Evolutionary conservation across 2,888 invertebrate species (phyloP), one percentile per base, ranked within the genome.

Genomic region (Ashinkailepas kermadecensis): DNA sequence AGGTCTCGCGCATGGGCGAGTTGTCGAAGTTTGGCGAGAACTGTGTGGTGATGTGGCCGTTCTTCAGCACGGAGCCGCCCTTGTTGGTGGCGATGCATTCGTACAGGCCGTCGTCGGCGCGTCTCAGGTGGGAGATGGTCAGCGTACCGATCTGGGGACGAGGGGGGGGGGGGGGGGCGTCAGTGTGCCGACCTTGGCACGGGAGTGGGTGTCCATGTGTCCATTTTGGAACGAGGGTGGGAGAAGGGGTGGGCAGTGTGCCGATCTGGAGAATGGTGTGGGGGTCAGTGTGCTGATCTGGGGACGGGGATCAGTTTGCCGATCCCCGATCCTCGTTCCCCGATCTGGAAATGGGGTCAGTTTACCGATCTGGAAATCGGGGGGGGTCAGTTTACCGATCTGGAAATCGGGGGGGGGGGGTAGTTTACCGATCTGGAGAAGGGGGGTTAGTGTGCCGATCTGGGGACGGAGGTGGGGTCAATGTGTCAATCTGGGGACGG

Each of bases 81-180:
- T 91, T 91, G 86, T 95, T 96, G 85, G 91, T 90, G 10, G 95
- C 95, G 81, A 94, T 90, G 86, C 96, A 96, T 86, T 93, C 94
- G 87, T 96, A 96, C 13, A 96, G 89, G 0, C 96, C 96, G 87
- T 96, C 96, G 87, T 96, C 94, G 6, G 90, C 89, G 83, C 93
- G 90, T 81, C 90, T 89, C 21, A 93, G 86, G 81, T 91, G 90
- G 0, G 89, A 87, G 85, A 96, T 93, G 64, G 90, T 91, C 83
- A 96, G 88, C 4, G 91, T 91, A 57, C 92, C 81, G 74, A 74
- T 54, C 74, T 74, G 74, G 3, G n/a, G 56, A 25, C 21, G 57
- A 67, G 1, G 54, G n/a, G 6, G 21, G 67, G 39, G 58, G 18
- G 54, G 21, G 80, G 39, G 58, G 39, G 23, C 6, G 78, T 54